phyloP scores from a whole-genome alignment of 92 coral and sea anemone genomes.

The Bergia puertoricense region DNA sequence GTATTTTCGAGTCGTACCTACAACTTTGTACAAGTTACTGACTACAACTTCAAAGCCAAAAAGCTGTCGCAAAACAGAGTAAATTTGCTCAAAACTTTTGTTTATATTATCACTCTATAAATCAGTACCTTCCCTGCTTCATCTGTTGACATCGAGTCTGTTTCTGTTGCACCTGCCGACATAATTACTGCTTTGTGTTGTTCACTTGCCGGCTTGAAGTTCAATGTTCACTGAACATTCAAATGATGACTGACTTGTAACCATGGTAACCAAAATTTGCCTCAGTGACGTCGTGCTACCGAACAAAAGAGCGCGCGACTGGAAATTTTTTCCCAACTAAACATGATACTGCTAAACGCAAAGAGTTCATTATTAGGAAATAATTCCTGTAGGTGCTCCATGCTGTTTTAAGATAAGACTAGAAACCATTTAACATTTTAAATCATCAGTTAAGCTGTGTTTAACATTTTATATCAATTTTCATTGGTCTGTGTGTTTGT shows the following conservation, averaged over 20 bases:
- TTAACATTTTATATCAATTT: too few relatives aligned
- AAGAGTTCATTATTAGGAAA: neutral
- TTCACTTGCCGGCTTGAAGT: neutral
- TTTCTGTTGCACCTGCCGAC: conserved; percentile 57
- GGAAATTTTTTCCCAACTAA: too few relatives aligned
- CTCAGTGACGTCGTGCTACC: conserved; percentile 36
- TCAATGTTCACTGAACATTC: conserved; percentile 23
- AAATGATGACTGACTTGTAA: neutral
- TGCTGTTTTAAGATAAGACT: too few relatives aligned
- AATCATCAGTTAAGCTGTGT: too few relatives aligned
- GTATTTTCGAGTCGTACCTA: neutral
- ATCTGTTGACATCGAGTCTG: conserved; percentile 49
- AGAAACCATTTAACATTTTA: too few relatives aligned
- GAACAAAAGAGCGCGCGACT: conserved; percentile 33
- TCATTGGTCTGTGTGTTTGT: too few relatives aligned
- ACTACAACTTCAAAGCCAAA: neutral
- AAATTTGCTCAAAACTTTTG: neutral
- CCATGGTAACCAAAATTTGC: conserved; percentile 54
- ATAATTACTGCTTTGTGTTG: conserved; percentile 33
- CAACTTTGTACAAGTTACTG: neutral
- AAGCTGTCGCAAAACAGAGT: neutral
- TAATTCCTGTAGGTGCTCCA: too few relatives aligned
- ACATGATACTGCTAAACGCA: neutral
- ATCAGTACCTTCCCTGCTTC: conserved; percentile 50
- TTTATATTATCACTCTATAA: conserved; percentile 35